A percentile compares a stretch with the other conserved stretches of the same genome.
These are phyloP conservation scores for Planococcus citri DNA, from an alignment of 1,140 invertebrate genomes.

Conservation along the genomic window DNA sequence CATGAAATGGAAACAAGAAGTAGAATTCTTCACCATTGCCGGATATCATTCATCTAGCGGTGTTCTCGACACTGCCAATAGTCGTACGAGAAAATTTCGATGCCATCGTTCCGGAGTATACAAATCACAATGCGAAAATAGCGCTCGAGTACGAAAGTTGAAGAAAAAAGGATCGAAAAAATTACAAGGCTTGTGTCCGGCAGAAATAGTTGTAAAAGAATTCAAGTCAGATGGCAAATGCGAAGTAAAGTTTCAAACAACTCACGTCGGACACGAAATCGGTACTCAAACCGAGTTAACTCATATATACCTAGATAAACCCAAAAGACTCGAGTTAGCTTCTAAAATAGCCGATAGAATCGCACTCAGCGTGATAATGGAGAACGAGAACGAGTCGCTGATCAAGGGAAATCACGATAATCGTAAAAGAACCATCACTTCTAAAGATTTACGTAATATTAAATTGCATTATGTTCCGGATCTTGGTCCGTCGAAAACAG, in stretches of 20 bases:
- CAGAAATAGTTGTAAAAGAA: not conserved
- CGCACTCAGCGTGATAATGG: not conserved
- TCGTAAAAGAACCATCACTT: not conserved
- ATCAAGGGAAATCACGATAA: not conserved
- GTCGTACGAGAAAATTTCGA: no score
- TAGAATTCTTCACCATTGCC: no score
- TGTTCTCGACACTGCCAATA: no score
- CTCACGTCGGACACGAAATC: not conserved
- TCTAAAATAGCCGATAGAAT: not conserved
- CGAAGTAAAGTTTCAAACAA: not conserved
- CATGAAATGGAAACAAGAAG: no score
- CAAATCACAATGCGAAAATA: not conserved
- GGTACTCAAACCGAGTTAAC: not conserved
- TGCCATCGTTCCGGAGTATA: not conserved
- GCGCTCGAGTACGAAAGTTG: not conserved
- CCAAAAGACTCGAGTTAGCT: not conserved
- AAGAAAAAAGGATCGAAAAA: not conserved
- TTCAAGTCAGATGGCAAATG: not conserved
- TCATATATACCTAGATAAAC: not conserved
- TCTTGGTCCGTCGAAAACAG: no score
- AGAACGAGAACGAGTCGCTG: not conserved
- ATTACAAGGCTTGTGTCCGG: not conserved
- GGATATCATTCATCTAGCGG: no score
- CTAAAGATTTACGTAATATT: not conserved
- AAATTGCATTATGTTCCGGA: not conserved